Evolutionary conservation across 2,888 invertebrate species (phyloP), one percentile per base, ranked within the genome.

Genomic region (Phyllotreta cruciferae): DNA sequence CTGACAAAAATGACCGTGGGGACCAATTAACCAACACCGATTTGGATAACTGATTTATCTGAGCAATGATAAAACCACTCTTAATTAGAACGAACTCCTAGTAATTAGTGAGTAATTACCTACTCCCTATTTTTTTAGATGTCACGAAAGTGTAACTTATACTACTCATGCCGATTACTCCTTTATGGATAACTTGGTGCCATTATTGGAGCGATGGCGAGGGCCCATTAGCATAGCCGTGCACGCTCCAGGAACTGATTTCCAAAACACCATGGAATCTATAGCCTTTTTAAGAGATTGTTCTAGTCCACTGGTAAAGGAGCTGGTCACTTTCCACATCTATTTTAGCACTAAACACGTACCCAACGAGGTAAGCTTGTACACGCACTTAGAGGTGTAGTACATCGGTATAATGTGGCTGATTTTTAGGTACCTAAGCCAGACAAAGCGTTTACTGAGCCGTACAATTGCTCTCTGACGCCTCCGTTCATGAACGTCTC

Each of bases 101-200:
- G 9, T 10, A 7, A 7, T 38, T 38, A 7, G 8, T 14, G 7
- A 9, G 36, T 34, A 41, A 41, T 10, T 55, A 9, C 7, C 34
- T 6, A 9, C 38, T 7, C 35, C 2, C 38, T 38, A 9, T 58
- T 35, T 6, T 7, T 8, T 57, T 35, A 85, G 83, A 76, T 94
- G 94, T 81, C 90, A 92, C 81, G 93, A 94, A 81, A 89, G 89
- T 71, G 87, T 96, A 69, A 96, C 96, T 0, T 94, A 95, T 77
- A 94, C 95, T 38, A 96, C 96, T 9, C 96, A 96, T 80, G 94
- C 93, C 3, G 95, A 95, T 76, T 93, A 88, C 82, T 93, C 94
- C 72, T 96, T 94, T 83, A 86, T 96, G 77, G 93, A 95, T 81
- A 96, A 96, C 82, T 85, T 95, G 74, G 87, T 89, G 79, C 93